These are phyloP conservation scores for Chiloscyllium plagiosum DNA, from an alignment of 2,113 vertebrate species.

Conservation along the genomic window DNA sequence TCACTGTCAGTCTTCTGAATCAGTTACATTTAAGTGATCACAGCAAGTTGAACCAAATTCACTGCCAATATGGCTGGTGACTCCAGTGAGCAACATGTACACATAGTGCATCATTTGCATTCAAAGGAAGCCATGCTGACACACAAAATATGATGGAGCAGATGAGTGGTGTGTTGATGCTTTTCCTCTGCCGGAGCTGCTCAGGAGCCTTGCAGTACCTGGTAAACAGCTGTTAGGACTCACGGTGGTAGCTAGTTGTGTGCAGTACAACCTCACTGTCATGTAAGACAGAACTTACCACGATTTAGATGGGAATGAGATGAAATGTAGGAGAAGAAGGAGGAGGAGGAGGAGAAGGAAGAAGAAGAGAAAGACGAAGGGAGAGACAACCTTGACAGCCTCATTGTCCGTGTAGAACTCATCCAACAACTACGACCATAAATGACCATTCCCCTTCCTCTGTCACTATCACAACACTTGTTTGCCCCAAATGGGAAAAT, in stretches of 20 bases:
- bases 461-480: too few species aligned
- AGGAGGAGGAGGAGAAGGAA: neutral
- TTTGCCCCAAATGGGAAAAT: too few species aligned
- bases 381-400: too few species aligned
- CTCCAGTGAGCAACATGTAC: neutral
- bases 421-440: neutral
- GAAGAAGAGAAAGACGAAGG: neutral
- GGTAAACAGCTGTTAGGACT: neutral
- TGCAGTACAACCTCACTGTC: neutral
- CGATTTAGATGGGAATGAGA: too few species aligned
- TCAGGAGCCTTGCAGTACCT: neutral
- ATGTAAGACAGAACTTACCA: neutral
- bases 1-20: neutral
- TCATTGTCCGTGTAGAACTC: neutral
- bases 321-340: too few species aligned
- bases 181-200: neutral
- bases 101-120: neutral
- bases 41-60: neutral
- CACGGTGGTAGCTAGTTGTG: too few species aligned
- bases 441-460: too few species aligned
- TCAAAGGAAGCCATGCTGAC: neutral
- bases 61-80: neutral
- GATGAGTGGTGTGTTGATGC: neutral
- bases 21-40: neutral
- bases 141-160: neutral